Evolutionary conservation across 2,113 vertebrate genomes (phyloP).

Genomic region (Diadophis punctatus): DNA sequence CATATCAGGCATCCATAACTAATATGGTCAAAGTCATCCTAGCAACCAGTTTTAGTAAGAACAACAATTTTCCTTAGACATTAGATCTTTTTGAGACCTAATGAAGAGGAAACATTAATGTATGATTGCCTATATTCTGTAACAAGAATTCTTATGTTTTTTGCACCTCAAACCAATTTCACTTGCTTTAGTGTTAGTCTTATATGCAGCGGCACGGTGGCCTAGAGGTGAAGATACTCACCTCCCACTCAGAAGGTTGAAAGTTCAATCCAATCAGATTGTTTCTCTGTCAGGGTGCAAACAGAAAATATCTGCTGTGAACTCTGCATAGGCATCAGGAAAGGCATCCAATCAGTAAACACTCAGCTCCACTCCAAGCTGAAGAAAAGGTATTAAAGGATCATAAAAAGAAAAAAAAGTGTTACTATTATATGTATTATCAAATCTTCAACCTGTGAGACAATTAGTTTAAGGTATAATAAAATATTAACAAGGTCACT

Average conservation of each 20-base stretch:
- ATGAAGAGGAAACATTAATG: background rate
- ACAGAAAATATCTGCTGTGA: background rate
- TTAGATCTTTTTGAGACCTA: background rate
- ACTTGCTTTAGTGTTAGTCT: background rate
- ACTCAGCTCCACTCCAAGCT: background rate
- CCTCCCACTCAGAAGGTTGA: background rate
- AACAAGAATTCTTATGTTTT: background rate
- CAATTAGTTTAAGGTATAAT: background rate
- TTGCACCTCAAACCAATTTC: background rate
- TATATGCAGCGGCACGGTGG: background rate
- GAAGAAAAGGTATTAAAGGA: background rate
- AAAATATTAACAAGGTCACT: background rate
- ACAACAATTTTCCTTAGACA: background rate
- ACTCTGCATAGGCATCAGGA: background rate
- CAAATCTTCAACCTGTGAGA: background rate
- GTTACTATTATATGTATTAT: background rate
- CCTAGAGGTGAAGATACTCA: background rate
- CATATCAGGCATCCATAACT: background rate
- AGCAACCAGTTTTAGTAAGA: background rate
- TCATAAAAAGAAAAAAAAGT: background rate
- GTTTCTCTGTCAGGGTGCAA: background rate
- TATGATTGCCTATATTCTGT: background rate
- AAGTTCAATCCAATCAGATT: background rate
- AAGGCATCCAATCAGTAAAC: background rate
- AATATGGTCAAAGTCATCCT: background rate